Percentiles rank a stretch among this genome's conserved stretches.
phyloP scores from a whole-genome alignment of 2,888 invertebrate genomes.

The Lepeophtheirus nordmannii region DNA sequence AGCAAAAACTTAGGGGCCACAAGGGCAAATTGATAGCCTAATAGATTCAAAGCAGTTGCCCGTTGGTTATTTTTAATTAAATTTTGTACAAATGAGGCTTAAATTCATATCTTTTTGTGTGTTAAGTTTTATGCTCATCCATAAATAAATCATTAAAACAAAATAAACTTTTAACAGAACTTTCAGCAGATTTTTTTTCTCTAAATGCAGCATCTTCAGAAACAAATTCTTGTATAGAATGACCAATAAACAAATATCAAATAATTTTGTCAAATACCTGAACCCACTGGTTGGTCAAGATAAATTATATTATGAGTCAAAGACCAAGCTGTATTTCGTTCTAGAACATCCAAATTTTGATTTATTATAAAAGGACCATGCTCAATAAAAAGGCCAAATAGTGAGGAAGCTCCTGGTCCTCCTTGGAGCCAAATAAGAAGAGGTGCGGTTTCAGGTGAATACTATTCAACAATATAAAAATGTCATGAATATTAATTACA shows the following conservation, averaged over 20 bases:
- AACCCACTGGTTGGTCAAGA: conserved; percentile 82
- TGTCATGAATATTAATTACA: neutral
- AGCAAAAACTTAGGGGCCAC: too few species aligned
- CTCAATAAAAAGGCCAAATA: conserved; percentile 65
- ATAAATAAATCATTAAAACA: too few species aligned
- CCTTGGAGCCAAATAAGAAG: conserved; percentile 72
- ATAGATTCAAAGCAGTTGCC: too few species aligned
- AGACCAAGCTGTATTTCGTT: conserved; percentile 63
- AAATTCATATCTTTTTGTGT: too few species aligned
- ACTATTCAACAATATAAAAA: conserved; percentile 19
- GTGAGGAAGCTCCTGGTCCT: conserved; percentile 59
- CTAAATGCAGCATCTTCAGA: too few species aligned
- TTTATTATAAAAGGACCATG: conserved; percentile 57
- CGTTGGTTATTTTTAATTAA: too few species aligned
- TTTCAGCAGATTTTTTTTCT: too few species aligned
- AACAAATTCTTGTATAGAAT: too few species aligned
- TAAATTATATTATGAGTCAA: conserved; percentile 61
- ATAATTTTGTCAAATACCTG: conserved; percentile 35
- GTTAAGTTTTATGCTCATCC: too few species aligned
- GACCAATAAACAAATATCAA: neutral
- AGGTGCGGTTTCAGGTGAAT: conserved; percentile 42
- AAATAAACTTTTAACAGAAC: too few species aligned
- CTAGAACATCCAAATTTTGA: conserved; percentile 32
- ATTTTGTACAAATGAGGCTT: too few species aligned
- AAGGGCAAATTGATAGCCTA: too few species aligned